Base-by-base conservation (phyloP, 2,888 invertebrate species). In the Oxycera nigricornis region DNA sequence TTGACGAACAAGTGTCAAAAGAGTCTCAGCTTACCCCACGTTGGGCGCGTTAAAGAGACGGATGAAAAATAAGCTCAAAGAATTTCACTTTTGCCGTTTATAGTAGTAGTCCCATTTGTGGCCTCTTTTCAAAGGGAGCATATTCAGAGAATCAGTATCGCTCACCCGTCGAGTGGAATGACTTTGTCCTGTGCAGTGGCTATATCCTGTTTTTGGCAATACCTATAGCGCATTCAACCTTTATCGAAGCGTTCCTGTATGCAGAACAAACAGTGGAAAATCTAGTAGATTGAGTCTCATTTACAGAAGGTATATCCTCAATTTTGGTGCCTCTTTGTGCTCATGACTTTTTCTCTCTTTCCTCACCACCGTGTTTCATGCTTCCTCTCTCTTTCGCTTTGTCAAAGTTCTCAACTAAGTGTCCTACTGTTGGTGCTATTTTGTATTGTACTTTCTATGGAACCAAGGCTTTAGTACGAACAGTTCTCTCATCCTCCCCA, bases 401-500 rank as follows among this genome's bases (percentile, higher is more conserved):
- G n/a, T n/a, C n/a, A 46, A 46, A 11, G 14, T 46, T 14, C 35
- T 35, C 35, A n/a, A n/a, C n/a, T n/a, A n/a, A n/a, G n/a, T n/a
- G n/a, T n/a, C 35, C 14, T 50, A 50, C 11, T 17, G 50, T 50
- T 50, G 50, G 2, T 55, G 55, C 17, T 55, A 22, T 3, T 55
- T 20, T 55, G n/a, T 55, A 55, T 24, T 55, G 55, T 22, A 24
- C 24, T 55, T 55, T 24, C 55, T 24, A 55, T 24, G 24, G 65
- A 65, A 65, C 26, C 41, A 65, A 65, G 41, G 24, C 41, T 65
- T 65, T 30, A n/a, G 20, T 28, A 61, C 26, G 9, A 31, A 24
- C 1, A 31, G 28, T 41, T 35, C 24, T 20, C 22, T 35, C n/a
- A n/a, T n/a, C n/a, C n/a, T n/a, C n/a, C n/a, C 2, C 24, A 65